Base-by-base conservation (phyloP, 2,888 invertebrate genomes). In the Athrips mouffetella region DNA sequence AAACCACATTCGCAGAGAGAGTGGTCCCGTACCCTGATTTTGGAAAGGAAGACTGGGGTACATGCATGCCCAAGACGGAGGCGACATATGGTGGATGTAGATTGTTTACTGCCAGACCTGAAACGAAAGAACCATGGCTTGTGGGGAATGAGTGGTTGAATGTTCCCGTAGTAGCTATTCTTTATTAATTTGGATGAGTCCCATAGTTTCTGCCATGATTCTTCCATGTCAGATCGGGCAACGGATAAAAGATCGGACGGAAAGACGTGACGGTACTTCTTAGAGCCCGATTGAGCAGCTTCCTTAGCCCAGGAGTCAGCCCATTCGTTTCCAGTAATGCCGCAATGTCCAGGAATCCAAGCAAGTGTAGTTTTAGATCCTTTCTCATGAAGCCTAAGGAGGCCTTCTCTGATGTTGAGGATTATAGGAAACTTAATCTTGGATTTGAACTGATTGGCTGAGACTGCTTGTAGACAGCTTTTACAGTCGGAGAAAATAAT, bases 301-400 rank as follows among this genome's bases (percentile, higher is more conserved):
- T 35, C 16, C 7, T 35, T 35, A 16, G 35, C 35, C 15, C 35
- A 35, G 2, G 18, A 16, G 13, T 18, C 15, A 16, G 35, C 35
- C 15, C 16, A 16, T 18, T 35, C 35, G 7, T 35, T 35, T 2
- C 35, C 35, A 8, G 35, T 10, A 16, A 35, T 18, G 4, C 35
- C 35, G 13, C 35, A 35, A 16, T 42, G 42, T 13, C 42, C 42
- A 2, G 42, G 42, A 5, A 42, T 42, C 42, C 27, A 42, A 2
- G 25, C 42, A 6, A 25, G 23, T 3, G 16, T 25, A 15, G 27
- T n/a, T 5, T 42, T 21, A 1, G 27, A n/a, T 2, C 6, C 11
- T 16, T 37, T 21, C 1, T 16, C 23, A 1, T 35, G 5, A 11
- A 35, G 37, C 29, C 18, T 11, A 11, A 8, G 18, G 3, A 42